phyloP scores from a whole-genome alignment of 2,797 vertebrate genomes.

The Rhinoraja longicauda region DNA sequence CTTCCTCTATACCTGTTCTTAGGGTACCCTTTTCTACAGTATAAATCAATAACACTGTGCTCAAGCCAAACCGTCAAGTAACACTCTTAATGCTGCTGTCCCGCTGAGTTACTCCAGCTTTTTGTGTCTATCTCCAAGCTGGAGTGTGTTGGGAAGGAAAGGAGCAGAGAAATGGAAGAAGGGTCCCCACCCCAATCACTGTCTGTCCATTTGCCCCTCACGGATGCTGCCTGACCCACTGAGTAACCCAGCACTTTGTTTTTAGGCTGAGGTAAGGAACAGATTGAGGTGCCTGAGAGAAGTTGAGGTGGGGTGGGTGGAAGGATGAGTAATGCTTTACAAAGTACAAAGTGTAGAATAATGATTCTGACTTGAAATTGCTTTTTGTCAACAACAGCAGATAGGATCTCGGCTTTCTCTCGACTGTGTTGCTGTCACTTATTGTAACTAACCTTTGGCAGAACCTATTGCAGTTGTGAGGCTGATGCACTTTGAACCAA shows the following conservation, averaged over 20 bases:
- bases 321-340: neutral
- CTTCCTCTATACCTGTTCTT: neutral
- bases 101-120: too few species aligned
- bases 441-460: neutral
- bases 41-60: constrained; percentile 20
- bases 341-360: neutral
- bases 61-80: neutral
- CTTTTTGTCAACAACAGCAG: neutral
- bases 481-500: neutral
- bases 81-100: neutral
- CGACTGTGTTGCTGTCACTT: neutral
- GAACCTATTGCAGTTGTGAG: neutral
- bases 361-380: neutral
- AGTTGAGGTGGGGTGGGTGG: neutral
- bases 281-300: neutral
- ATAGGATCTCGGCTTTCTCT: neutral
- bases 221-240: too few species aligned
- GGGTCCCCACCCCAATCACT: too few species aligned
- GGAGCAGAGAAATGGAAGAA: neutral
- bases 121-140: too few species aligned
- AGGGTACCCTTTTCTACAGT: neutral
- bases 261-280: too few species aligned
- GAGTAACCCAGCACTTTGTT: too few species aligned
- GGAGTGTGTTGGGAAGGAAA: neutral
- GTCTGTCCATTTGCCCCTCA: too few species aligned